Base-by-base conservation (phyloP, 2,113 vertebrate species). In the Notechis scutatus region DNA sequence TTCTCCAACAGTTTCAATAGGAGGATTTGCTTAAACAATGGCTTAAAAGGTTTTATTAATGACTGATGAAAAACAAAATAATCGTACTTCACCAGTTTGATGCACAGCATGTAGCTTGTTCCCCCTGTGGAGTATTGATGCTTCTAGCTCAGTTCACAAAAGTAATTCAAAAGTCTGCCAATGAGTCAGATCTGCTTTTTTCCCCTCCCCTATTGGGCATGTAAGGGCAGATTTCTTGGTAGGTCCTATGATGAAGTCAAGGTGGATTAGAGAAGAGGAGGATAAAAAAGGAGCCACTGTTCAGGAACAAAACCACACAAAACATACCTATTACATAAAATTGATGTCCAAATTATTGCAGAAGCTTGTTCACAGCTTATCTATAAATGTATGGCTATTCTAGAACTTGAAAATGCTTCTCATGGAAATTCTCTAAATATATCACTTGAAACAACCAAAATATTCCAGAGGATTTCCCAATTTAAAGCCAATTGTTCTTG, bases 1-100 rank as follows among this genome's bases (percentile, higher is more conserved):
- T 95, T 42, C 34, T 96, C 89, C 18, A 86, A 93, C 59, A 34
- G 92, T n/a, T 45, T 88, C 92, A 91, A 81, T 95, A 92, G 93
- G 1, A 2, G 61, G 95, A 93, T 93, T 92, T 61, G 89, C 93
- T 94, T 96, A 91, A 95, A 94, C 96, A 97, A 95, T 92, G 3
- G 52, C 91, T 47, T 88, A 55, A 59, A 90, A 74, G 34, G 91
- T 87, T 87, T 87, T 55, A 93, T 87, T 88, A 0, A 52, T 89
- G 92, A 88, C 10, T 34, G 12, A 92, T 12, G 29, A 92, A 92
- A 91, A 26, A 94, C 59, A 54, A 69, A 95, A 69, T 3, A 91
- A 85, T 64, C 47, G 91, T 45, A 56, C 85, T 5, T 45, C 26
- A 21, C 42, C 0, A 0, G 85, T 90, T 57, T 26, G 42, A 54